Base-by-base conservation (phyloP, 64 coral and sea anemone genomes). In the Anthopleura sola region DNA sequence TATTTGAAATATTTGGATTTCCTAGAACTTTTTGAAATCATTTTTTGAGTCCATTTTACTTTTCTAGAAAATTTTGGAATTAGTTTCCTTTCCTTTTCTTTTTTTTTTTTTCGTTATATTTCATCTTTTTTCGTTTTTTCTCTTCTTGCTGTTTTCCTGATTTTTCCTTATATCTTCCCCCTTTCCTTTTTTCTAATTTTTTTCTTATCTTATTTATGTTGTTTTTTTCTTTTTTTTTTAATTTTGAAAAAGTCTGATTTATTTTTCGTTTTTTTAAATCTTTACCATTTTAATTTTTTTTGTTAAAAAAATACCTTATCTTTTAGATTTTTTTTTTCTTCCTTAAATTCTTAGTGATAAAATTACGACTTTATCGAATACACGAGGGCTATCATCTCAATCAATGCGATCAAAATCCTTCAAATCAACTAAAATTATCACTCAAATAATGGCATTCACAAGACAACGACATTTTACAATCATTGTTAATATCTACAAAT, bases 401-500 rank as follows among this genome's bases (percentile, higher is more conserved):
- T 2, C 60, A 66, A 23, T 66, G 24, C n/a, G 3, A 66, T 66
- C 60, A 62, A 71, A 71, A 32, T 71, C 29, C 34, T 13, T 1
- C 2, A 29, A 34, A 71, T 71, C 26, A 12, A 62, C 58, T 62
- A 7, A 53, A 53, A 53, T 62, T 23, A 62, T 58, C 58, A 62
- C 5, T 6, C n/a, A 71, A 71, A 71, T 33, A 17, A 32, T 71
- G 7, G 76, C 76, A 79, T 17, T 79, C 76, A 79, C 76, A 32
- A 71, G 23, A 71, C 66, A 71, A 71, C 66, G 31, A 71, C 66
- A 71, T 71, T 71, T 71, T 32, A 71, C 76, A 23, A 48, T 79
- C 76, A 79, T 79, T 48, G 5, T 79, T 48, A 79, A 79, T 79
- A 79, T 79, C 76, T 79, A 79, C 76, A 79, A 48, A 79, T 50